Evolutionary conservation across 1,140 invertebrate species (phyloP), one percentile per base, ranked within the genome.

Genomic region (Pseudomyrmex dendroicus): DNA sequence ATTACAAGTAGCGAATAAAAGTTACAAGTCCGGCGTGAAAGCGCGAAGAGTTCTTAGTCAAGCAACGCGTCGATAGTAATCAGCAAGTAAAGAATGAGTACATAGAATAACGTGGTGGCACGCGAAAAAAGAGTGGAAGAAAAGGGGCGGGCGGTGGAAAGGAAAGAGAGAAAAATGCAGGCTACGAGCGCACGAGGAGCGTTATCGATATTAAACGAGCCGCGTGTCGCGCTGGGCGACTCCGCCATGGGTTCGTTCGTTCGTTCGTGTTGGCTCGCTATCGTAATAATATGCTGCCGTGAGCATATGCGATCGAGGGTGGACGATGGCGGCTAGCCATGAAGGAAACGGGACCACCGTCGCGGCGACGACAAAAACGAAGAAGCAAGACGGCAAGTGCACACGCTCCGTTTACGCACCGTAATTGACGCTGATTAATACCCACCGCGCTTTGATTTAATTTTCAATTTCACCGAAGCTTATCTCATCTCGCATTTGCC

Each of bases 391-490:
- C 35, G 35, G 12, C 15, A 44, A 48, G 63, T 46, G 64, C 10
- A 80, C 76, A 66, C 66, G 76, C 56, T 80, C 66, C 76, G 66
- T 80, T 80, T 80, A 80, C 76, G 76, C 76, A 80, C 15, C 54
- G 44, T 80, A 80, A 80, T 80, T 80, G 76, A 80, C 76, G 76
- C 66, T 80, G 76, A 80, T 80, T 72, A 80, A 80, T 72, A 54
- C 66, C 56, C 54, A 56, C 66, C n/a, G 76, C 66, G 52, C 76
- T 48, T 72, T 80, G 76, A 80, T 80, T 80, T 80, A 80, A 80
- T 80, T 35, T 35, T 80, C 76, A 80, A 80, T 80, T 72, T 80
- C 22, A 46, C 44, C 44, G 44, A 72, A 80, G 76, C 64, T 80
- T 80, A 80, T 80, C 76, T 70, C 54, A 66, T 25, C 54, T 57